Percentiles rank a stretch among this genome's conserved stretches.
Conservation (phyloP, 2,888 invertebrate species). For the Stramonita haemastoma region DNA sequence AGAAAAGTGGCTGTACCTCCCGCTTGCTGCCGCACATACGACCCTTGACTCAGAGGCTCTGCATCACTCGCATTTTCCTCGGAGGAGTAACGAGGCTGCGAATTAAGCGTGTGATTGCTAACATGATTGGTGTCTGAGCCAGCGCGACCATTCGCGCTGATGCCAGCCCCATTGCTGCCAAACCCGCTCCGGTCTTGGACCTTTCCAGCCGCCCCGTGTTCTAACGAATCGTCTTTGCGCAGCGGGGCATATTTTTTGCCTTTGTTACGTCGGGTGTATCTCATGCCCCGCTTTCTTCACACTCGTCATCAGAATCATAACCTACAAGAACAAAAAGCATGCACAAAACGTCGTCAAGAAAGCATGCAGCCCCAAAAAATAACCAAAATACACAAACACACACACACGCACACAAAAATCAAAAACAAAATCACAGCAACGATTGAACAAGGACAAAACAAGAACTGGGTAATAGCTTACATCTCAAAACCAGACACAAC, state of each 20-base stretch:
- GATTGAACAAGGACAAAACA: slow-evolving; percentile 2
- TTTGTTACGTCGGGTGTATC: slow-evolving; percentile 66
- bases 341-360: slow-evolving; percentile 53
- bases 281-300: slow-evolving; percentile 65
- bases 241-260: slow-evolving; percentile 73
- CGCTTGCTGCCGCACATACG: slow-evolving; percentile 80
- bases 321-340: slow-evolving; percentile 71
- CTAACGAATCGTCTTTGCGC: slow-evolving; percentile 69
- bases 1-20: slow-evolving; percentile 53
- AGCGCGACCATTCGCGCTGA: slow-evolving; percentile 44
- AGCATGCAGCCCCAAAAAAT: slow-evolving; percentile 34
- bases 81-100: slow-evolving; percentile 63
- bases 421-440: slow-evolving; percentile 28
- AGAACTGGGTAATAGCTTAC: slow-evolving; percentile 27
- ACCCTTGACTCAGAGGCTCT: slow-evolving; percentile 63
- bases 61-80: slow-evolving; percentile 70
- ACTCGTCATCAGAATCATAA: slow-evolving; percentile 74
- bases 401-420: background rate
- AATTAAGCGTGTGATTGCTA: slow-evolving; percentile 53
- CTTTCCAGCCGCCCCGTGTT: slow-evolving; percentile 53
- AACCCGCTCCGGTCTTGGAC: slow-evolving; percentile 47
- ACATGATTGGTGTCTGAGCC: slow-evolving; percentile 34
- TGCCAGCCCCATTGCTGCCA: slow-evolving; percentile 40
- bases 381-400: background rate
- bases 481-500: slow-evolving; percentile 12